These are phyloP conservation scores for Telmatochromis bifrenatus DNA, from an alignment of 2,113 vertebrate genomes.

Conservation along the genomic window DNA sequence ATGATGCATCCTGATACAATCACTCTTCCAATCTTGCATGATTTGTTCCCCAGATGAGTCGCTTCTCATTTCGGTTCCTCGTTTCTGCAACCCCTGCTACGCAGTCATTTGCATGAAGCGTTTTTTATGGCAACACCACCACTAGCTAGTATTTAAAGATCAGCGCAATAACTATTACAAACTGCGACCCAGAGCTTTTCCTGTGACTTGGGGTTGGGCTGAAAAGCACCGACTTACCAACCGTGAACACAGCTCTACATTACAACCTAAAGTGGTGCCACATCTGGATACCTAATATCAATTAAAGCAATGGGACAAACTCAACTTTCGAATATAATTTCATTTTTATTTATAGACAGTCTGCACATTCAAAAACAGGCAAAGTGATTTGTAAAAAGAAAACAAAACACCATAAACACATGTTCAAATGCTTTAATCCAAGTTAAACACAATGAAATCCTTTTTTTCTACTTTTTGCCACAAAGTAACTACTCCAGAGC, in stretches of 20 bases:
- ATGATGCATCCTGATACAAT: not conserved
- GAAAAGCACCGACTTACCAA: not conserved
- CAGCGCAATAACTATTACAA: not conserved
- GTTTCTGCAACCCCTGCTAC: not conserved
- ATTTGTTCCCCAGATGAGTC: not conserved
- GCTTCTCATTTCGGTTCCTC: conserved; percentile 59
- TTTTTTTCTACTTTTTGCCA: not conserved
- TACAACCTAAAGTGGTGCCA: not conserved
- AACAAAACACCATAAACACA: not conserved
- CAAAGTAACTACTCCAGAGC: not conserved
- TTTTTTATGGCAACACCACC: not conserved
- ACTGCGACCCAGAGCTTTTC: not conserved
- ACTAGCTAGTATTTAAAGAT: not conserved
- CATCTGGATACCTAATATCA: not conserved
- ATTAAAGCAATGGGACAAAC: not conserved
- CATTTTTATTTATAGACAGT: not conserved
- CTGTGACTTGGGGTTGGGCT: not conserved
- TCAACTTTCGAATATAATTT: not conserved
- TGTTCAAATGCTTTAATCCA: rapidly evolving
- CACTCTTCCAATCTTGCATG: not conserved
- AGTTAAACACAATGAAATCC: not conserved
- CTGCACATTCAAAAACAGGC: not conserved
- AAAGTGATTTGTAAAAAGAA: not conserved
- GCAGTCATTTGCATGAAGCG: conserved; percentile 45
- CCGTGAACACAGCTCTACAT: rapidly evolving